Evolutionary conservation across 2,888 invertebrate genomes (phyloP), one percentile per base, ranked within the genome.

Genomic region (Rhopalosiphum nymphaeae): DNA sequence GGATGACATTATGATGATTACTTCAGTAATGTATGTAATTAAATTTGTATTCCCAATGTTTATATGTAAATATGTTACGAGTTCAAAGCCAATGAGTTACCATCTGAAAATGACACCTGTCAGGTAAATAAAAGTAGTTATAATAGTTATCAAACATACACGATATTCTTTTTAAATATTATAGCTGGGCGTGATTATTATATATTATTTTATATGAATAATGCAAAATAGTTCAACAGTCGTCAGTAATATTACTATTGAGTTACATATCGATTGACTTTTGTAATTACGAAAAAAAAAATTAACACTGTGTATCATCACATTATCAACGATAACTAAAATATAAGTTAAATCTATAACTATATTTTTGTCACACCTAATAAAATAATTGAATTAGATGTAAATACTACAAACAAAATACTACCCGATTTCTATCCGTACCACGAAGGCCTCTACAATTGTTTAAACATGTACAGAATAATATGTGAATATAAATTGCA

Each of bases 31-130:
- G 96, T 98, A 99, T 90, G 99, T 99, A 25, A 96, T 99, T 89
- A 99, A 99, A 96, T 98, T 99, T 94, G 95, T 99, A 91, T 96
- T 99, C 95, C 99, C 99, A 16, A 96, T 99, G 95, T 96, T 98
- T 93, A 97, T 98, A 95, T 97, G 97, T 89, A 97, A 97, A 95
- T 98, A 98, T 96, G 98, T 98, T 0, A 97, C 98, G 25, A 99
- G 99, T 5, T 98, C 98, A 0, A 97, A 97, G 94, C 99, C 99
- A 0, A 97, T 99, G 96, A 97, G 98, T 93, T 96, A 99, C 88
- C 99, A 98, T 96, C 96, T 99, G 16, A 97, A 97, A 95, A 99
- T 99, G 0, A 98, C 98, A 95, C 99, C 99, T 0, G 97, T 97
- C 95, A 96, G 97, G 97, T 97, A 95, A 91, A 91, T 94, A 61